phyloP scores from a whole-genome alignment of 2,888 invertebrate genomes.

The Leptopilina drosophilae region DNA sequence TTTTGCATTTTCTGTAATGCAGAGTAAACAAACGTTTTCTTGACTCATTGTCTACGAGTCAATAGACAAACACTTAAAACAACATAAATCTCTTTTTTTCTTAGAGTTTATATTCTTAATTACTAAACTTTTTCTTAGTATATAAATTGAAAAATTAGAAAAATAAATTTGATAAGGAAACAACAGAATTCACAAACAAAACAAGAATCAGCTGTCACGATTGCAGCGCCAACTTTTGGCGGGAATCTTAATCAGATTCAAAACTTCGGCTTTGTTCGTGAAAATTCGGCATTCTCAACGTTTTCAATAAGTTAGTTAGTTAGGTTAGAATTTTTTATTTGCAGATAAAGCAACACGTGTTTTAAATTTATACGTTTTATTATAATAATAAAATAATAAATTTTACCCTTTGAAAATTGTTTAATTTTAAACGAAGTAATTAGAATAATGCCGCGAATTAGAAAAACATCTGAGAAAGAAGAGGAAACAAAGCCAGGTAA shows the following conservation, averaged over 20 bases:
- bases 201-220: constrained; percentile 13
- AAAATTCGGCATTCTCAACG: background rate
- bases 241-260: background rate
- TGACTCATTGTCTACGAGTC: background rate
- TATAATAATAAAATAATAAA: no score
- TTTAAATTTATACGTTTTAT: background rate
- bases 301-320: background rate
- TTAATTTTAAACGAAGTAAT: background rate
- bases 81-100: no score
- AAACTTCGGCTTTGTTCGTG: background rate
- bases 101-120: no score
- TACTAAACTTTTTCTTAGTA: no score
- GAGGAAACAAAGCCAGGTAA: background rate
- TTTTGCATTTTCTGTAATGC: constrained; percentile 11
- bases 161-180: no score
- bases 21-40: constrained; percentile 14
- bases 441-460: constrained; percentile 5
- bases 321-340: background rate
- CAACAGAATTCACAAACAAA: background rate
- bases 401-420: background rate
- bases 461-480: constrained; percentile 10
- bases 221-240: background rate
- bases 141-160: no score
- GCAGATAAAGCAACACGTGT: constrained; percentile 19
- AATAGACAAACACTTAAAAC: background rate